phyloP scores from a whole-genome alignment of 2,113 vertebrate genomes.

The Leptobrachium leishanense region DNA sequence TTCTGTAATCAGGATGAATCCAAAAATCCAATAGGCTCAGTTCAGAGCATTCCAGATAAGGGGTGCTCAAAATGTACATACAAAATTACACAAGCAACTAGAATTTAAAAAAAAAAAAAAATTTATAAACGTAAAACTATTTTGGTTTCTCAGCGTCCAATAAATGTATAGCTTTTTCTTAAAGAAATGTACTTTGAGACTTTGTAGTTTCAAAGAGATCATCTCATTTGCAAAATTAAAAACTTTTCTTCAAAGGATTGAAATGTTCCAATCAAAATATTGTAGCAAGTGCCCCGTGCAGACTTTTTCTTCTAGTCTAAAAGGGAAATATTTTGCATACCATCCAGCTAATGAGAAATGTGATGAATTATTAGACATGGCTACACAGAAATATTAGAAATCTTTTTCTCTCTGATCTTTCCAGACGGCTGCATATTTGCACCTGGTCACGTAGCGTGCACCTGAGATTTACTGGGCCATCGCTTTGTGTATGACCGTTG shows the following conservation, averaged over 20 bases:
- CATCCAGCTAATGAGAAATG: conserved; percentile 37
- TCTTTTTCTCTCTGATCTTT: conserved; percentile 29
- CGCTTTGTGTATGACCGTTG: conserved; percentile 12
- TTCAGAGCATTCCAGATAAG: too few species aligned
- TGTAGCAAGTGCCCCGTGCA: neutral
- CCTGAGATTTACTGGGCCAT: conserved; percentile 23
- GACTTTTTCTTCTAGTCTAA: neutral
- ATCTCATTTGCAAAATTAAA: neutral
- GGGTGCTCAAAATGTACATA: too few species aligned
- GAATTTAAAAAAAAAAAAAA: too few species aligned
- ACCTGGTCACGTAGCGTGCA: conserved; percentile 34
- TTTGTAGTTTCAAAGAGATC: neutral
- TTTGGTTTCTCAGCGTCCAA: too few species aligned
- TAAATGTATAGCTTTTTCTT: too few species aligned
- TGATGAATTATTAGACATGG: conserved; percentile 38
- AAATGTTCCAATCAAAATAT: neutral
- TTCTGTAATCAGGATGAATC: too few species aligned
- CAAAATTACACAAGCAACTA: too few species aligned
- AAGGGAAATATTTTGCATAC: conserved; percentile 41
- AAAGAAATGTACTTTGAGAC: neutral
- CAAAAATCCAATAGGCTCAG: too few species aligned
- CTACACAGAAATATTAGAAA: conserved; percentile 32
- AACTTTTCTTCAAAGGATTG: neutral
- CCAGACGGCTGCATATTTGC: conserved; percentile 38
- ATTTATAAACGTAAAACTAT: too few species aligned